phyloP scores from a whole-genome alignment of 2,888 invertebrate species.

The Pollenia griseotomentosa region DNA sequence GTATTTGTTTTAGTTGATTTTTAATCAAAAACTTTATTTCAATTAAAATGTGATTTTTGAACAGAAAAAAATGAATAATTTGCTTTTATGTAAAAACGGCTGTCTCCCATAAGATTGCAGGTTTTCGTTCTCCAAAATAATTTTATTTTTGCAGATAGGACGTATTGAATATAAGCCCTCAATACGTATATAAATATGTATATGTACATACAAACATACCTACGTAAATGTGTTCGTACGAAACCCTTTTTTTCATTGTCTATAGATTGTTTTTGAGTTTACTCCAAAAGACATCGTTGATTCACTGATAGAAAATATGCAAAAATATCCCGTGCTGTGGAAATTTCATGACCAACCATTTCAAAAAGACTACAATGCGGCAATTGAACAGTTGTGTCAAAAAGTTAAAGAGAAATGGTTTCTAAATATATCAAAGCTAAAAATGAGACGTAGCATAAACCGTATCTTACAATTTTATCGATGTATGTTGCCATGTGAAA shows the following conservation, averaged over 20 bases:
- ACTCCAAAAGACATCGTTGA: conserved; percentile 46
- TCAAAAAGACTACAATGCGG: conserved; percentile 32
- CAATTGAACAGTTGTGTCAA: conserved; percentile 41
- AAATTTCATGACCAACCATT: conserved; percentile 56
- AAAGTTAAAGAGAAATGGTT: conserved; percentile 50
- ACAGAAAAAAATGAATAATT: no score
- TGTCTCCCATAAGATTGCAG: no score
- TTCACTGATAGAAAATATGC: conserved; percentile 48
- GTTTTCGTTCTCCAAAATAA: no score
- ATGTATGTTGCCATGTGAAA: conserved; percentile 40
- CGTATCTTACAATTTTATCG: conserved; percentile 56
- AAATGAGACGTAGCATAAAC: conserved; percentile 56
- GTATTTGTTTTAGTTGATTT: no score
- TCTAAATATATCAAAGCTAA: conserved; percentile 28
- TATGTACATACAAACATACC: neutral
- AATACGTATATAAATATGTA: neutral
- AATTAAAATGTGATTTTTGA: no score
- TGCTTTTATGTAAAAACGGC: no score
- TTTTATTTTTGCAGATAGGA: no score
- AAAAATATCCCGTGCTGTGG: conserved; percentile 58
- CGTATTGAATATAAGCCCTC: no score
- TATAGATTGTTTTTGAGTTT: conserved; percentile 57
- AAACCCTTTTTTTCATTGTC: neutral
- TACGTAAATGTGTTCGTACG: neutral
- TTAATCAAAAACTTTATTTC: no score